Base-by-base conservation (phyloP, 2,888 invertebrate genomes). In the Nomada lathburiana region DNA sequence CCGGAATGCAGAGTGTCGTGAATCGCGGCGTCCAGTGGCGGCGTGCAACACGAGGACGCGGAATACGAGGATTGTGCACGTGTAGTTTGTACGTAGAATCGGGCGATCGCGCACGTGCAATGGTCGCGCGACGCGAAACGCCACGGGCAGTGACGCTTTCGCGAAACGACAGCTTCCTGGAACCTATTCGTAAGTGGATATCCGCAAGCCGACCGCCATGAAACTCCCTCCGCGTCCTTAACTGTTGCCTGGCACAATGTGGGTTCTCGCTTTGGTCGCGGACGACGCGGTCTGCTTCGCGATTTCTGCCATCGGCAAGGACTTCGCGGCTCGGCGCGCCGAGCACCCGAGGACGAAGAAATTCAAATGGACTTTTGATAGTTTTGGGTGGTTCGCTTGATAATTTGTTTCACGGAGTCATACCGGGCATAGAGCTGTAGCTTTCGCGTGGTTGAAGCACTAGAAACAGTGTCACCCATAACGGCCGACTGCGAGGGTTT, bases 1-100 rank as follows among this genome's bases (percentile, higher is more conserved):
- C 87, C 90, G 87, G 92, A 92, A 92, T 91, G 91, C 91, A 88
- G 88, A 86, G 89, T 83, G 87, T 88, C 84, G 89, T 87, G 75
- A 47, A 81, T 84, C 72, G 77, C 85, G 81, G 84, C 83, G 88
- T 88, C 88, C 86, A 88, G 85, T 75, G 86, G 86, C 86, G 83
- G 63, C 69, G 55, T 80, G 88, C 83, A 89, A 80, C 74, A 53
- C 80, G 83, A 69, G 53, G 74, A 75, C 50, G 59, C 67, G 50
- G 52, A 82, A 74, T 62, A 53, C 73, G 29, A 64, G 52, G 42
- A 57, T 23, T 50, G 80, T 63, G 77, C 82, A 71, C 75, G 74
- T 78, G 80, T 44, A 42, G 47, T 11, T 13, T n/a, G 67, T 44
- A 63, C 29, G 55, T 65, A 68, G 29, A 36, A 80, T 52, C 69